phyloP scores from a whole-genome alignment of 1,140 invertebrate species.

The fruit fly (Drosophila melanogaster) region Release_6_plus_ISO1_MT NC_004354.4:3593501-3594000 shows the following conservation, averaged over 20 bases:
- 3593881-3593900: too few species aligned
- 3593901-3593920: too few species aligned
- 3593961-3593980: background rate
- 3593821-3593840: background rate
- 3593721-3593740: conserved; percentile 12
- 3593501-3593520: conserved; percentile 19
- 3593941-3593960: too few species aligned
- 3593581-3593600: conserved; percentile 48
- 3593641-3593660: conserved; percentile 43
- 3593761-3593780: background rate
- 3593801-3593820: background rate
- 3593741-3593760: background rate
- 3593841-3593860: background rate
- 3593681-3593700: conserved; percentile 1
- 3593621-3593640: conserved; percentile 5
- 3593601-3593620: conserved; percentile 18
- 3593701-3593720: background rate
- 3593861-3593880: background rate
- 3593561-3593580: conserved; percentile 49
- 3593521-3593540: conserved; percentile 50
- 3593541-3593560: conserved; percentile 26
- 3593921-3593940: too few species aligned
- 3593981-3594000: conserved; percentile 9
- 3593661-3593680: conserved; percentile 53
- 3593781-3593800: background rate